Conservation (phyloP, 2,113 vertebrate genomes). For the Percopsis transmontana region DNA sequence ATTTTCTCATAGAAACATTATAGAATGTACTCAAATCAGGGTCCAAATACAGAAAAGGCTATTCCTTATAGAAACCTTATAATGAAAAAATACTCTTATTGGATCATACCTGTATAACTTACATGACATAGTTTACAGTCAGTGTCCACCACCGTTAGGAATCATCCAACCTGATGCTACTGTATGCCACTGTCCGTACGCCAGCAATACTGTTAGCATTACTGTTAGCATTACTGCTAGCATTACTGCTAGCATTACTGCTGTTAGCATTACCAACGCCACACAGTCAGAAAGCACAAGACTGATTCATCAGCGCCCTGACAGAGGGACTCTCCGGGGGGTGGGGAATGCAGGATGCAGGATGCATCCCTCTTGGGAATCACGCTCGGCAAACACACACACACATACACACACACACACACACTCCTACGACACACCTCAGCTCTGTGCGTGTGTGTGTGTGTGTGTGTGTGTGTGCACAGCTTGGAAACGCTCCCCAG, state of each 20-base stretch:
- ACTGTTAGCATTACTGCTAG: no score
- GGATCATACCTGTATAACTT: no score
- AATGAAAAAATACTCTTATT: no score
- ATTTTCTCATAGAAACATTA: background rate
- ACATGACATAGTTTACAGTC: no score
- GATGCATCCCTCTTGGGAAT: background rate
- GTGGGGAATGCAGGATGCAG: constrained; percentile 47
- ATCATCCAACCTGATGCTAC: no score
- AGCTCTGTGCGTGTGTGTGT: background rate
- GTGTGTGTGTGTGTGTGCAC: background rate
- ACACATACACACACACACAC: constrained; percentile 9
- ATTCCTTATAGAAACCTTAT: background rate
- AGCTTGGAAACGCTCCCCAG: constrained; percentile 29
- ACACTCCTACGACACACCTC: constrained; percentile 7
- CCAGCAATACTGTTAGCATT: no score
- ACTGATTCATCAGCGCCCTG: constrained; percentile 56
- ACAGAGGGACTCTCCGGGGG: constrained; percentile 36
- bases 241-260: constrained; percentile 19
- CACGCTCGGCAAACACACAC: background rate
- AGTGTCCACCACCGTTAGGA: no score
- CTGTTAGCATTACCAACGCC: constrained; percentile 33
- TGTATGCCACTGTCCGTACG: no score
- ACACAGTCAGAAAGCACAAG: constrained; percentile 22
- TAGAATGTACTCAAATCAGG: no score
- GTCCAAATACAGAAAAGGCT: background rate